Percentiles rank a stretch among this genome's conserved stretches.
These are phyloP conservation scores for Zaprionus gabonicus DNA, from an alignment of 1,140 invertebrate species.

Conservation along the genomic window DNA sequence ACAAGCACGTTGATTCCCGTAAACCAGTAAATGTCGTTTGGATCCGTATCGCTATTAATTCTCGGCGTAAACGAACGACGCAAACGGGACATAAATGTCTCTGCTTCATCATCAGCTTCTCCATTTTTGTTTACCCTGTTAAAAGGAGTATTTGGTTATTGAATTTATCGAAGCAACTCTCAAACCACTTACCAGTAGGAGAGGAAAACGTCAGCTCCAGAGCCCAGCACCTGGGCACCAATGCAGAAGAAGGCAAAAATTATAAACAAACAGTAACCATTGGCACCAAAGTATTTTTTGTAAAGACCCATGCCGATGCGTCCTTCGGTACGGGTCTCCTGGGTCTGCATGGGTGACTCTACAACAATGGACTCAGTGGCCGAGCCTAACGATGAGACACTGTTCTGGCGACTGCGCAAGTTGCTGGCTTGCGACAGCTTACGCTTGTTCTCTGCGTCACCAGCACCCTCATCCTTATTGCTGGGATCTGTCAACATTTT, in stretches of 20 bases:
- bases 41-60: constrained; percentile 69
- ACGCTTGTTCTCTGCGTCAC: constrained; percentile 49
- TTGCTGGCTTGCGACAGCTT: constrained; percentile 69
- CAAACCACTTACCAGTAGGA: constrained; percentile 87
- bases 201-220: constrained; percentile 89
- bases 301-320: constrained; percentile 87
- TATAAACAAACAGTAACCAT: constrained; percentile 84
- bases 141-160: constrained; percentile 2
- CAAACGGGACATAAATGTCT: constrained; percentile 55
- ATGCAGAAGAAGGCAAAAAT: constrained; percentile 85
- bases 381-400: constrained; percentile 85
- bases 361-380: constrained; percentile 87
- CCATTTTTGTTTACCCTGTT: constrained; percentile 80
- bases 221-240: constrained; percentile 87
- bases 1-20: constrained; percentile 87
- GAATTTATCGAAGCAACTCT: too few relatives aligned
- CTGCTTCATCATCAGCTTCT: constrained; percentile 42
- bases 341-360: constrained; percentile 83
- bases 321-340: constrained; percentile 86
- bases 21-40: constrained; percentile 83
- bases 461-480: constrained; percentile 81
- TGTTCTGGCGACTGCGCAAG: constrained; percentile 82
- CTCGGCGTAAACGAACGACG: constrained; percentile 58
- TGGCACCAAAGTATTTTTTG: constrained; percentile 87
- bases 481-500: constrained; percentile 86